These are phyloP conservation scores for Lasioglossum marginatum DNA, from an alignment of 2,888 invertebrate genomes.

Conservation along the genomic window DNA sequence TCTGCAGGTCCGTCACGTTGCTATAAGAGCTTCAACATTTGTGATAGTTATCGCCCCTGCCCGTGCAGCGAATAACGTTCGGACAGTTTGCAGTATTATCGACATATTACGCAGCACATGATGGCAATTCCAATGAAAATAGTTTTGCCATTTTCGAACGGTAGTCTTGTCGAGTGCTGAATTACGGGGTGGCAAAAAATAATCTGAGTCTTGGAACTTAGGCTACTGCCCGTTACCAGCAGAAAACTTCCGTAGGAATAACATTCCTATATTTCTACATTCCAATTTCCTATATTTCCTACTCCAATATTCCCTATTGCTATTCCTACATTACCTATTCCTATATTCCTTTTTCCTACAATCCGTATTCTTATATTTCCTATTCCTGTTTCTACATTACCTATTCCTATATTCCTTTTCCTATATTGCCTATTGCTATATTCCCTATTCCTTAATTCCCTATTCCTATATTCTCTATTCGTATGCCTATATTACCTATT, in stretches of 20 bases:
- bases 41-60: conserved; percentile 63
- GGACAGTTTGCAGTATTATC: conserved; percentile 53
- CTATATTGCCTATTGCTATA: too few species aligned
- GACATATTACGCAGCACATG: conserved; percentile 46
- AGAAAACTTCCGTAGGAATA: background rate
- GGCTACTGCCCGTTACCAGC: background rate
- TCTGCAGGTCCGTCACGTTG: conserved; percentile 60
- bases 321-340: too few species aligned
- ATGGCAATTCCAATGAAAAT: conserved; percentile 13
- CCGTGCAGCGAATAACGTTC: conserved; percentile 61
- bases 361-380: too few species aligned
- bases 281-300: background rate
- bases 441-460: too few species aligned
- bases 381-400: too few species aligned
- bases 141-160: background rate
- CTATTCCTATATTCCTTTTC: too few species aligned
- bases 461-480: too few species aligned
- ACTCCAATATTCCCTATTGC: too few species aligned
- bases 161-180: background rate
- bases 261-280: background rate
- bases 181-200: background rate
- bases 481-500: too few species aligned
- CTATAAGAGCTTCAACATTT: conserved; percentile 62
- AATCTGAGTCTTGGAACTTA: background rate
- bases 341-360: too few species aligned